Evolutionary conservation across 2,888 invertebrate species (phyloP).

Genomic region (Lasioglossum vierecki): DNA sequence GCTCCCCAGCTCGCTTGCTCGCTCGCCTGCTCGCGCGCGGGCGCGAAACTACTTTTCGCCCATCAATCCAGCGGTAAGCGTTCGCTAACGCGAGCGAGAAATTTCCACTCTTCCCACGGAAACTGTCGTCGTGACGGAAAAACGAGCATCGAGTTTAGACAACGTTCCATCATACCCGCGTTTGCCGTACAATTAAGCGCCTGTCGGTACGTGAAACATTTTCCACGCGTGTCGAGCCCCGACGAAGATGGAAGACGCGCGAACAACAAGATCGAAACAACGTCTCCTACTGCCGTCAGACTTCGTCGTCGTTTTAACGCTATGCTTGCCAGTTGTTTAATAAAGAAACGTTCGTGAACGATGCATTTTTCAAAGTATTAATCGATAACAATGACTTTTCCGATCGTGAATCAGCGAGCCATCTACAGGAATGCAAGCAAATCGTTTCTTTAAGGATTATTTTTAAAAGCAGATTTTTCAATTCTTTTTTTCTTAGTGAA

Average conservation of each 20-base stretch:
- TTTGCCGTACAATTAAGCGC: slow-evolving; percentile 8
- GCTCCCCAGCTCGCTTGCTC: not conserved
- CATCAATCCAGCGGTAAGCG: slow-evolving; percentile 12
- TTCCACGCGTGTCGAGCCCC: not conserved
- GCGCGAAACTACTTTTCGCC: slow-evolving; percentile 6
- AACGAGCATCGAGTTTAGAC: slow-evolving; percentile 14
- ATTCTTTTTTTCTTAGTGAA: too few relatives aligned
- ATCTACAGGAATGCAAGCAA: too few relatives aligned
- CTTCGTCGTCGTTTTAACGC: not conserved
- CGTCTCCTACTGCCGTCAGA: not conserved
- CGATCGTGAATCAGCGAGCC: too few relatives aligned
- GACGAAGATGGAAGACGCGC: slow-evolving; percentile 11
- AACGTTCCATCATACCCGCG: slow-evolving; percentile 9
- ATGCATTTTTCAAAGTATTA: too few relatives aligned
- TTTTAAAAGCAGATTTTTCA: too few relatives aligned
- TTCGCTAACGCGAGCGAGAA: not conserved
- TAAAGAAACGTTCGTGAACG: too few relatives aligned
- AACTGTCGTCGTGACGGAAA: slow-evolving; percentile 16
- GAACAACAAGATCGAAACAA: not conserved
- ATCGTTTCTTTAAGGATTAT: too few relatives aligned
- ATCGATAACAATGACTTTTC: too few relatives aligned
- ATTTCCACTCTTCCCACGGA: slow-evolving; percentile 3
- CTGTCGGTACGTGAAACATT: slow-evolving; percentile 15
- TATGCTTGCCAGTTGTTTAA: not conserved
- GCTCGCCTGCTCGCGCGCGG: not conserved